A percentile compares a stretch with the other conserved stretches of the same genome.
These are phyloP conservation scores for Batillaria attramentaria DNA, from an alignment of 1,140 invertebrate genomes.

Conservation along the genomic window DNA sequence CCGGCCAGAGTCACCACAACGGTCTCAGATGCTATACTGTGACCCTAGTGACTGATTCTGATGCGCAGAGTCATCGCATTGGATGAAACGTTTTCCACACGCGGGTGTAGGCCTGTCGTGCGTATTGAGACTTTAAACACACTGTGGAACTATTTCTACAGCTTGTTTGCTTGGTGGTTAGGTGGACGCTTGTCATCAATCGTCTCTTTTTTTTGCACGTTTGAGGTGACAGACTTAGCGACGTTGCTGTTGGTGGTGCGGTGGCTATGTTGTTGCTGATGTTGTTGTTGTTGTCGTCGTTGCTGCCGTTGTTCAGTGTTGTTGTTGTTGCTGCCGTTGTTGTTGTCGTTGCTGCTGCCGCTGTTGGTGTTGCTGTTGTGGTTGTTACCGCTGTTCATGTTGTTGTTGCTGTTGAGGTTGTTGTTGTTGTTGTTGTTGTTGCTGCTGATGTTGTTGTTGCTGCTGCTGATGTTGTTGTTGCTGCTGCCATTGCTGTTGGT, in stretches of 20 bases:
- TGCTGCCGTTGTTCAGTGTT: neutral
- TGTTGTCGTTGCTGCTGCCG: slow-evolving; percentile 13
- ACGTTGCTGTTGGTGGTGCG: slow-evolving; percentile 1
- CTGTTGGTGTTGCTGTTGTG: neutral
- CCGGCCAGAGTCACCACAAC: too few species aligned
- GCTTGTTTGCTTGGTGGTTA: too few species aligned
- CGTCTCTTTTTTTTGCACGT: too few species aligned
- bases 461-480: slow-evolving; percentile 16
- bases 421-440: neutral
- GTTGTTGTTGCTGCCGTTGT: neutral
- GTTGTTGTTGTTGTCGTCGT: slow-evolving; percentile 1
- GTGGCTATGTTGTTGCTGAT: neutral
- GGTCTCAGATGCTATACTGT: too few species aligned
- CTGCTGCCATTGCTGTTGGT: neutral
- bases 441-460: slow-evolving; percentile 6
- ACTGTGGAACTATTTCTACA: too few species aligned
- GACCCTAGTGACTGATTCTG: too few species aligned
- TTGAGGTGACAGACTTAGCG: too few species aligned
- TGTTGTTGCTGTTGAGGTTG: slow-evolving; percentile 1
- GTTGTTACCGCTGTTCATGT: slow-evolving; percentile 4
- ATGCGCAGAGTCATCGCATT: too few species aligned
- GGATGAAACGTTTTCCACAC: too few species aligned
- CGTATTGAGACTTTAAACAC: too few species aligned
- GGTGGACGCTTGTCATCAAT: too few species aligned
- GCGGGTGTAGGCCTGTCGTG: too few species aligned